These are phyloP conservation scores for Pseudopleuronectes americanus DNA, from an alignment of 2,797 vertebrate genomes.

Conservation along the genomic window DNA sequence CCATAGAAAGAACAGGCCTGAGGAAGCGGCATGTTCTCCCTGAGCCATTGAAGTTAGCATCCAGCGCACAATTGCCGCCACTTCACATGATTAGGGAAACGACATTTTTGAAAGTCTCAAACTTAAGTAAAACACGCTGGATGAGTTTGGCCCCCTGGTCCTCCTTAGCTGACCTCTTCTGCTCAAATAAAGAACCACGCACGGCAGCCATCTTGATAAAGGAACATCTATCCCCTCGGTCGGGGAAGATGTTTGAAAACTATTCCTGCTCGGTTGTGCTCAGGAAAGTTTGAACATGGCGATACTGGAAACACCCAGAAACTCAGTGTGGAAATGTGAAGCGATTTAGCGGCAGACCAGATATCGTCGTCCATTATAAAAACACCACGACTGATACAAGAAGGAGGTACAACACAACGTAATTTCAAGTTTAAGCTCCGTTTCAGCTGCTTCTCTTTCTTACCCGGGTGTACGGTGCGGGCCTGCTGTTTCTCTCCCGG, in stretches of 20 bases:
- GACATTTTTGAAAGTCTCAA: neutral
- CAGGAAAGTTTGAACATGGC: no score
- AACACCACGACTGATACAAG: neutral
- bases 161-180: neutral
- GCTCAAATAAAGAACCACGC: neutral
- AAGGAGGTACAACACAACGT: neutral
- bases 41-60: no score
- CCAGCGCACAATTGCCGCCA: no score
- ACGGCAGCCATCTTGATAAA: slow-evolving; percentile 49
- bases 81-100: neutral
- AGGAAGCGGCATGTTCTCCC: no score
- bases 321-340: neutral
- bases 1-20: no score
- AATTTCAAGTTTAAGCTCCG: neutral
- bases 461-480: slow-evolving; percentile 91
- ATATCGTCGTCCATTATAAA: neutral
- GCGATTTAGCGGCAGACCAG: no score
- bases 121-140: no score
- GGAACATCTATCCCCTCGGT: slow-evolving; percentile 2
- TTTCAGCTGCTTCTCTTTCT: slow-evolving; percentile 30
- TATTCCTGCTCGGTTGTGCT: neutral
- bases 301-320: neutral
- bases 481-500: slow-evolving; percentile 83
- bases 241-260: neutral
- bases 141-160: no score